Conservation (phyloP, 2,888 invertebrate species). For the Cataglyphis albicans region DNA sequence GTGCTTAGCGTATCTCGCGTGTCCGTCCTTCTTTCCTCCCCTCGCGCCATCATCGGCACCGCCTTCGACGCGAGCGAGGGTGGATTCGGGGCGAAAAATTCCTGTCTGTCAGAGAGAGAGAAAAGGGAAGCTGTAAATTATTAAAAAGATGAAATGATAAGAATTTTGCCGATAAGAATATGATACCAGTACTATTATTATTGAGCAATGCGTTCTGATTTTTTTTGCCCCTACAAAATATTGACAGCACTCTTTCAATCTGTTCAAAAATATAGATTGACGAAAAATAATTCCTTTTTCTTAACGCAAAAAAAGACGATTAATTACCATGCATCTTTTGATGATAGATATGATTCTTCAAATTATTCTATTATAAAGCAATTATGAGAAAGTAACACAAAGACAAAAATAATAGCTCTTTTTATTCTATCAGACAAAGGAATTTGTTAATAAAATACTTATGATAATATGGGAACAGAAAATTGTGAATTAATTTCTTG, state of each 20-base stretch:
- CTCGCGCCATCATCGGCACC: slow-evolving; percentile 28
- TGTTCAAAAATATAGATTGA: not conserved
- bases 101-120: not conserved
- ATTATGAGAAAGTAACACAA: too few relatives aligned
- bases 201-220: not conserved
- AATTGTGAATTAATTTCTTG: not conserved
- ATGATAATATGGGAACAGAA: not conserved
- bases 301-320: not conserved
- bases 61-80: slow-evolving; percentile 39
- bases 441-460: not conserved
- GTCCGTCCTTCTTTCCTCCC: slow-evolving; percentile 50
- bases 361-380: too few relatives aligned
- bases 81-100: slow-evolving; percentile 44
- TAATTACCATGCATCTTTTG: not conserved
- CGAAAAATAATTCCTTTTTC: not conserved
- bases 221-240: not conserved
- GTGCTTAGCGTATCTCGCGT: slow-evolving; percentile 49
- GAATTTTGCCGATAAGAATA: not conserved
- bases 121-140: not conserved
- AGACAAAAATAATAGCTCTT: too few relatives aligned
- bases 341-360: not conserved
- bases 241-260: not conserved
- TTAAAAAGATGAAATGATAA: not conserved
- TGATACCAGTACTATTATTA: not conserved
- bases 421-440: too few relatives aligned